phyloP scores from a whole-genome alignment of 2,797 vertebrate genomes.

The Macrochelys suwanniensis region DNA sequence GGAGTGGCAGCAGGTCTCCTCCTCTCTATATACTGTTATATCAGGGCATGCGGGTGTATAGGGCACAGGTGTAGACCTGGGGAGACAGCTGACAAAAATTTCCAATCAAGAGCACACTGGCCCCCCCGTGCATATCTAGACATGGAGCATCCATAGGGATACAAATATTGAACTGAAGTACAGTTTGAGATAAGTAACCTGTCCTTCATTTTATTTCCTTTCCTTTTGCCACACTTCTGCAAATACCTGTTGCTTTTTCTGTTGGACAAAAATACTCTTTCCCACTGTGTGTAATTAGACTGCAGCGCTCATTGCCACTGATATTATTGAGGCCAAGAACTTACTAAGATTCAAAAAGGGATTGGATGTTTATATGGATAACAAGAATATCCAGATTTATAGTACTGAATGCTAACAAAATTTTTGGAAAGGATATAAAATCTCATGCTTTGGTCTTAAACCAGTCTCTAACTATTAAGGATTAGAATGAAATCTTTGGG shows the following conservation, averaged over 20 bases:
- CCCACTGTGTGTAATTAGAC: accelerated
- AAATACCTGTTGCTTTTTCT: background rate
- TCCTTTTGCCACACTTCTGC: background rate
- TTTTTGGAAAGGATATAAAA: background rate
- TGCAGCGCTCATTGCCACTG: background rate
- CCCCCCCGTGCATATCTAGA: too few relatives aligned
- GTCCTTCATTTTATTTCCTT: background rate
- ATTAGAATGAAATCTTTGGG: background rate
- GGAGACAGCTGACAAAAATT: too few relatives aligned
- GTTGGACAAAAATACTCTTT: background rate
- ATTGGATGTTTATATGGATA: background rate
- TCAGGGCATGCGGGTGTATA: too few relatives aligned
- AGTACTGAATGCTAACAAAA: background rate
- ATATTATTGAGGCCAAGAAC: background rate
- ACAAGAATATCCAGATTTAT: background rate
- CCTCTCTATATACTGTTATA: too few relatives aligned
- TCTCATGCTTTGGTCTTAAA: accelerated
- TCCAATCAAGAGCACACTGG: too few relatives aligned
- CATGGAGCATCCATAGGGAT: too few relatives aligned
- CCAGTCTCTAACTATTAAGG: background rate
- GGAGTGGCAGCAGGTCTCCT: too few relatives aligned
- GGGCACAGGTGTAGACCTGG: too few relatives aligned
- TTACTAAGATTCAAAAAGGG: background rate
- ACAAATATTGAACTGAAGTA: background rate
- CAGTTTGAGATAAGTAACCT: background rate